A percentile compares a stretch with the other conserved stretches of the same genome.
Evolutionary conservation across 2,113 vertebrate species (phyloP).

Genomic region (Bagarius yarrelli): DNA sequence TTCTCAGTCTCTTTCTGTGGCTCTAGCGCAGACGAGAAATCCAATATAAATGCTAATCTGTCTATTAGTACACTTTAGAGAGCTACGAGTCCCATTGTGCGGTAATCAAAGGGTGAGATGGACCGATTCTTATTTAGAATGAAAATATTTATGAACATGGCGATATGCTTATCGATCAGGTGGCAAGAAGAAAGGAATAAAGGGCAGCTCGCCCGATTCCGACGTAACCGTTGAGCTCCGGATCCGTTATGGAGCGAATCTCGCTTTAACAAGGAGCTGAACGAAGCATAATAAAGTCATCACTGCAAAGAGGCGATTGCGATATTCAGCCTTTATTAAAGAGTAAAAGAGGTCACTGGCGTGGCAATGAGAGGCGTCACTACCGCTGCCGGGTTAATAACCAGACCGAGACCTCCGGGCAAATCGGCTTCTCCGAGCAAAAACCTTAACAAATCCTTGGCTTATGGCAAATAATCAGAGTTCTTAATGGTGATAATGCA

Average conservation of each 20-base stretch:
- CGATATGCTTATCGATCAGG: conserved; percentile 62
- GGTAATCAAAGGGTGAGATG: conserved; percentile 69
- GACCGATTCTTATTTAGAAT: conserved; percentile 66
- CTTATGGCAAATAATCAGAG: neutral
- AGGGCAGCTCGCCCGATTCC: neutral
- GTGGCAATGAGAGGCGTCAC: neutral
- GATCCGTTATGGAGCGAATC: conserved; percentile 19
- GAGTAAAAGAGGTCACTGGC: conserved; percentile 26
- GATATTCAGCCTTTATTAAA: conserved; percentile 33
- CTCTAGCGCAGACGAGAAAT: conserved; percentile 66
- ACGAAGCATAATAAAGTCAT: conserved; percentile 33
- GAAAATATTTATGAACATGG: conserved; percentile 72
- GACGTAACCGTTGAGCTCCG: neutral
- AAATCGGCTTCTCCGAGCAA: neutral
- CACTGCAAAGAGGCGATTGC: neutral
- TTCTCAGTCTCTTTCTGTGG: conserved; percentile 64
- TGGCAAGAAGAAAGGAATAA: neutral
- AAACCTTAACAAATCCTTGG: neutral
- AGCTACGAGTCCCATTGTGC: conserved; percentile 67
- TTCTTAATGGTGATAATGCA: too few relatives aligned
- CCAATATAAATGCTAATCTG: conserved; percentile 81
- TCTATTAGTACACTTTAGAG: conserved; percentile 75
- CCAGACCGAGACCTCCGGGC: neutral
- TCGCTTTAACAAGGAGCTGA: conserved; percentile 32
- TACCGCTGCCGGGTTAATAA: conserved; percentile 12